Evolutionary conservation across 2,113 vertebrate genomes (phyloP).

Genomic region (Ictidomys tridecemlineatus): DNA sequence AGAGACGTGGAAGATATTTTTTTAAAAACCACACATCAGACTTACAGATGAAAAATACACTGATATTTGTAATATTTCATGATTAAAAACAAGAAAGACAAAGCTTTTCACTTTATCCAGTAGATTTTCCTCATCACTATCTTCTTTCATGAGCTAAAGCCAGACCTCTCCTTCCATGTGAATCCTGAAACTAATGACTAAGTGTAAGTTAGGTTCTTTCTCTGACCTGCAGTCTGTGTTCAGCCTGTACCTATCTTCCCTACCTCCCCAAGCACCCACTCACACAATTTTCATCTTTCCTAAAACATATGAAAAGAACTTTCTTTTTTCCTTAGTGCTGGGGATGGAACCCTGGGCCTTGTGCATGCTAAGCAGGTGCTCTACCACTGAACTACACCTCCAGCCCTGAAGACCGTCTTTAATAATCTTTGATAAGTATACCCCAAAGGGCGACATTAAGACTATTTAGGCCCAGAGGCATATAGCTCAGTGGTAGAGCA

Average conservation of each 20-base stretch:
- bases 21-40: neutral
- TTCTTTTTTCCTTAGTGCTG: neutral
- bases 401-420: neutral
- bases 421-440: neutral
- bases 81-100: neutral
- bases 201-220: neutral
- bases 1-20: neutral
- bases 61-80: neutral
- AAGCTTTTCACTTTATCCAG: neutral
- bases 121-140: neutral
- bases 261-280: neutral
- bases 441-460: neutral
- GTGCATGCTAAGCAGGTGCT: neutral
- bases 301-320: constrained; percentile 12
- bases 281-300: neutral
- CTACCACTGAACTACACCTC: neutral
- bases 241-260: neutral
- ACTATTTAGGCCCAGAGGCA: neutral
- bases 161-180: neutral
- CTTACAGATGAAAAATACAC: constrained; percentile 11
- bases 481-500: neutral
- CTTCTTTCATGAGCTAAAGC: neutral
- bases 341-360: neutral
- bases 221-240: neutral
- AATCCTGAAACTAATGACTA: neutral